These are phyloP conservation scores for Sphaerophoria rueppellii DNA, from an alignment of 2,888 invertebrate species.

Conservation along the genomic window DNA sequence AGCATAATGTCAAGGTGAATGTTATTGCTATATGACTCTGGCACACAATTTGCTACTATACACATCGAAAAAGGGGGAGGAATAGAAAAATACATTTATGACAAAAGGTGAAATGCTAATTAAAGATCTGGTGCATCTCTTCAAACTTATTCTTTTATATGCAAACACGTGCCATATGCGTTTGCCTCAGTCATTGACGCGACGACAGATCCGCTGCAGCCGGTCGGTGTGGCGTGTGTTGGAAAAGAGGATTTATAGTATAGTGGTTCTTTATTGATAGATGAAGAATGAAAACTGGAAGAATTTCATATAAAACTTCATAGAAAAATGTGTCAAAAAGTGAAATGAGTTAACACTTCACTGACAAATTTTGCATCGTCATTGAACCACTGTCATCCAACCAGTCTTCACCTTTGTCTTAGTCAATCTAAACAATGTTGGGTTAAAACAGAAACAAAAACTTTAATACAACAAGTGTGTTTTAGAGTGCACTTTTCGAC, in stretches of 20 bases:
- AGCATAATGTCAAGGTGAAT: conserved; percentile 56
- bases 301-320: no score
- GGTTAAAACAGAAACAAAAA: no score
- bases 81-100: conserved; percentile 1
- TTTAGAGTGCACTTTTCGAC: conserved; percentile 28
- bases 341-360: no score
- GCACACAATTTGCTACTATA: background rate
- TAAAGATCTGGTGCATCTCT: conserved; percentile 37
- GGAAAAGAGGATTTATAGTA: background rate
- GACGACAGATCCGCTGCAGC: background rate
- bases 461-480: conserved; percentile 14
- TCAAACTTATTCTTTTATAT: conserved; percentile 8
- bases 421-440: background rate
- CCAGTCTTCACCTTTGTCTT: background rate
- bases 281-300: background rate
- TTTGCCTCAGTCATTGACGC: background rate
- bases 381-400: background rate
- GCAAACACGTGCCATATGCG: conserved; percentile 27
- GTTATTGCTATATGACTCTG: conserved; percentile 3
- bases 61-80: background rate
- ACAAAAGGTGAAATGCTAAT: conserved; percentile 46
- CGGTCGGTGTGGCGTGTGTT: background rate
- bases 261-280: background rate
- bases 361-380: background rate
- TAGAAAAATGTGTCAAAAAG: no score